Evolutionary conservation across 2,113 vertebrate species (phyloP).

Genomic region (Herpetotheres cachinnans): DNA sequence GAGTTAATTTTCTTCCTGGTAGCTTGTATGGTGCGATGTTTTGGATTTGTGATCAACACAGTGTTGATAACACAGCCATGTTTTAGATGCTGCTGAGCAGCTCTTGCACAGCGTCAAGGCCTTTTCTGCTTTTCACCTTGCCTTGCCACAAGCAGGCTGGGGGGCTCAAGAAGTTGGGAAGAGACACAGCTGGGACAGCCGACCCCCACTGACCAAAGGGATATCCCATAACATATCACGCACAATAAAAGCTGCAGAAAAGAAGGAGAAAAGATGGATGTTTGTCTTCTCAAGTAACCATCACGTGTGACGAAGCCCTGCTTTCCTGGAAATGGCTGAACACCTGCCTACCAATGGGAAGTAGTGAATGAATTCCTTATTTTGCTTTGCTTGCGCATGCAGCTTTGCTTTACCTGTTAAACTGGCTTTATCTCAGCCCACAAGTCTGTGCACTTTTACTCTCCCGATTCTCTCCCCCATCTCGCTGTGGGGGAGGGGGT

Average conservation of each 20-base stretch:
- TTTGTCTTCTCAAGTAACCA: background rate
- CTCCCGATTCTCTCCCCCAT: too few relatives aligned
- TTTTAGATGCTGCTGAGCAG: background rate
- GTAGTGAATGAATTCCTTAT: background rate
- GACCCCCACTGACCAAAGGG: background rate
- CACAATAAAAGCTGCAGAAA: background rate
- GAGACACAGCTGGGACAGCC: background rate
- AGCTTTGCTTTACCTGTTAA: background rate
- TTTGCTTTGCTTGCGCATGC: background rate
- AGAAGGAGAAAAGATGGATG: background rate
- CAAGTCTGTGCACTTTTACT: too few relatives aligned
- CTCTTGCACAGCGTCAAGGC: background rate
- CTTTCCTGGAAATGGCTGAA: background rate
- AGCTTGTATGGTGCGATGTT: background rate
- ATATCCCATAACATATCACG: too few relatives aligned
- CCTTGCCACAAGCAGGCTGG: background rate
- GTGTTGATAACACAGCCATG: background rate
- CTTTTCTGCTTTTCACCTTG: background rate
- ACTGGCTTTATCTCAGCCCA: background rate
- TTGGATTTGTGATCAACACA: background rate
- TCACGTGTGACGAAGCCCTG: accelerated
- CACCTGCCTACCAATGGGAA: accelerated
- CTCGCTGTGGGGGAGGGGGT: too few relatives aligned
- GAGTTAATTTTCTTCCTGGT: background rate
- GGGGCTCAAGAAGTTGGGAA: background rate